Percentiles rank a stretch among this genome's conserved stretches.
These are phyloP conservation scores for Galleria mellonella DNA, from an alignment of 1,140 invertebrate genomes.

Conservation along the genomic window DNA sequence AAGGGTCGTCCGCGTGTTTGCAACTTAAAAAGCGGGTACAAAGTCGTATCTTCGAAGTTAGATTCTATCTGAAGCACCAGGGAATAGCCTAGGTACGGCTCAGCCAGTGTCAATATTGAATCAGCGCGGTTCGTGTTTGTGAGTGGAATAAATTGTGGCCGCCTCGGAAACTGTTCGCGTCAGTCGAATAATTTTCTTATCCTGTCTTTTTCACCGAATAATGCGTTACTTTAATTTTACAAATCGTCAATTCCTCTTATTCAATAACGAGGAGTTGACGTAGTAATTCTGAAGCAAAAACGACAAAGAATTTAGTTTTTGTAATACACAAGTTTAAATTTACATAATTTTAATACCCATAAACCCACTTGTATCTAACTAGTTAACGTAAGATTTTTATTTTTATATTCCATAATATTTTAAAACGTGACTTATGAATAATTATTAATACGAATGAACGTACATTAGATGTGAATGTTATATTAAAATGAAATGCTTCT, in stretches of 20 bases:
- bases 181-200: constrained; percentile 46
- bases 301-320: background rate
- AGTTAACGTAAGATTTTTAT: no score
- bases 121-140: constrained; percentile 48
- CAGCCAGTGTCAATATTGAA: constrained; percentile 57
- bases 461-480: background rate
- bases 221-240: background rate
- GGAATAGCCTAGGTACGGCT: constrained; percentile 39
- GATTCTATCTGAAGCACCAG: constrained; percentile 35
- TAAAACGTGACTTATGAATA: no score
- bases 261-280: no score
- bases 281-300: background rate
- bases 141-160: constrained; percentile 52
- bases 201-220: constrained; percentile 4
- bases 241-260: no score
- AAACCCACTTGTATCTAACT: no score
- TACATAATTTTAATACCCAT: background rate
- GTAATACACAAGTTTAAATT: background rate
- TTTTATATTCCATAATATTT: no score
- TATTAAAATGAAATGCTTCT: background rate
- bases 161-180: constrained; percentile 38
- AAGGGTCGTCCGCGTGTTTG: constrained; percentile 14
- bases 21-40: constrained; percentile 26
- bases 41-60: constrained; percentile 27
- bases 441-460: no score